Base-by-base conservation (phyloP, 2,888 invertebrate genomes). In the Standfussiana lucernea region DNA sequence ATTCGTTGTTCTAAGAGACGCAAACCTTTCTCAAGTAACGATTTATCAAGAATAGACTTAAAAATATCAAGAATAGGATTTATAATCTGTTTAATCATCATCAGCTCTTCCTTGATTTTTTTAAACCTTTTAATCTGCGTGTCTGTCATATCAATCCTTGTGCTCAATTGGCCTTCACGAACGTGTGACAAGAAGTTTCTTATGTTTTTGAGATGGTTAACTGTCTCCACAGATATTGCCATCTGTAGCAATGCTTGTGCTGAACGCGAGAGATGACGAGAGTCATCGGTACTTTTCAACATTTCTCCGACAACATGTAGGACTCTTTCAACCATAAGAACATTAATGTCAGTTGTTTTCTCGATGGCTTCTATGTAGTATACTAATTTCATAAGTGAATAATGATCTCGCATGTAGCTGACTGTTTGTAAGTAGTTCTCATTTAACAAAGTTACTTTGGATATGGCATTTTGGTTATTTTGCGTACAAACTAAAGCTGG, bases 241-340 rank as follows among this genome's bases (percentile, higher is more conserved):
- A 62, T 56, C 28, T 79, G 72, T 28, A 82, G 28, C 59, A 82
- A 64, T 32, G 72, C 72, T 71, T 76, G 72, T 24, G 79, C 61
- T 15, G 61, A 35, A 32, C 15, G 21, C 15, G 75, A 75, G 8
- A 82, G 32, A 72, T 83, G 83, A 28, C 7, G 5, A 50, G 71
- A 32, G 0, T 56, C 50, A 2, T 53, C 6, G 10, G 73, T 40
- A 35, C 32, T 74, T 75, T 83, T 83, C 6, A 74, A 42, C 83
- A 83, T 79, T 83, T 83, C 83, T 40, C 83, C 83, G 2, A 82
- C 56, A n/a, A 83, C 83, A 35, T 83, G 83, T 5, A 83, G 21
- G 5, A 47, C 69, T 66, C 83, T 79, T 47, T 82, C 83, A 32
- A 83, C 62, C 40, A 79, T 82, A 32, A 82, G 15, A 28, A 83